phyloP scores from a whole-genome alignment of 1,140 invertebrate species.

The Zaprionus camerounensis region DNA sequence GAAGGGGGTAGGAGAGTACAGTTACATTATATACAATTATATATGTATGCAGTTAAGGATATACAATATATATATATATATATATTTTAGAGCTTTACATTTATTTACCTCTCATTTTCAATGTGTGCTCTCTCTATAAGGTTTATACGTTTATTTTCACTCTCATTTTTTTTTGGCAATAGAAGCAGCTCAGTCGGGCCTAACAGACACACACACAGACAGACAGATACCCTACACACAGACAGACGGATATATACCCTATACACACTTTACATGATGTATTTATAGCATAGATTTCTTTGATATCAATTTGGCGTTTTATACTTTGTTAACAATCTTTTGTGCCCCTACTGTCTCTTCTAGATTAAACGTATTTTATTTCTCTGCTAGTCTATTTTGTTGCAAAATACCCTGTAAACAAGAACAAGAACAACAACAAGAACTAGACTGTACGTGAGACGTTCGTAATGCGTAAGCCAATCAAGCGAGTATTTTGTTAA shows the following conservation, averaged over 20 bases:
- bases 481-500: slow-evolving; percentile 54
- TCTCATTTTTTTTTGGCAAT: slow-evolving; percentile 8
- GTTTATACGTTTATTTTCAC: slow-evolving; percentile 3
- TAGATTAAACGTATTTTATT: slow-evolving; percentile 7
- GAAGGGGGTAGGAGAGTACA: neutral
- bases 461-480: slow-evolving; percentile 57
- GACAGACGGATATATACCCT: slow-evolving; percentile 12
- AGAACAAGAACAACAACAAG: slow-evolving; percentile 18
- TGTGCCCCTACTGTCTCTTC: slow-evolving; percentile 5
- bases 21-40: neutral
- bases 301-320: slow-evolving; percentile 16
- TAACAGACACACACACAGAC: slow-evolving; percentile 22
- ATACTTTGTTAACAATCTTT: neutral
- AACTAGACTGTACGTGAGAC: slow-evolving; percentile 58
- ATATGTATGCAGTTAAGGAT: neutral
- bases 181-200: slow-evolving; percentile 37
- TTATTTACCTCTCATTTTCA: slow-evolving; percentile 37
- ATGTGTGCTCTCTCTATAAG: slow-evolving; percentile 28
- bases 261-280: slow-evolving; percentile 26
- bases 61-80: slow-evolving; percentile 40
- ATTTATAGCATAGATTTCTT: slow-evolving; percentile 40
- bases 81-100: slow-evolving; percentile 39
- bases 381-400: slow-evolving; percentile 60
- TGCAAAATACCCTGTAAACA: slow-evolving; percentile 16
- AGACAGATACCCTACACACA: slow-evolving; percentile 9